Percentiles rank a stretch among this genome's conserved stretches.
Evolutionary conservation across 2,113 vertebrate species (phyloP).

Genomic region (Gorilla gorilla): DNA sequence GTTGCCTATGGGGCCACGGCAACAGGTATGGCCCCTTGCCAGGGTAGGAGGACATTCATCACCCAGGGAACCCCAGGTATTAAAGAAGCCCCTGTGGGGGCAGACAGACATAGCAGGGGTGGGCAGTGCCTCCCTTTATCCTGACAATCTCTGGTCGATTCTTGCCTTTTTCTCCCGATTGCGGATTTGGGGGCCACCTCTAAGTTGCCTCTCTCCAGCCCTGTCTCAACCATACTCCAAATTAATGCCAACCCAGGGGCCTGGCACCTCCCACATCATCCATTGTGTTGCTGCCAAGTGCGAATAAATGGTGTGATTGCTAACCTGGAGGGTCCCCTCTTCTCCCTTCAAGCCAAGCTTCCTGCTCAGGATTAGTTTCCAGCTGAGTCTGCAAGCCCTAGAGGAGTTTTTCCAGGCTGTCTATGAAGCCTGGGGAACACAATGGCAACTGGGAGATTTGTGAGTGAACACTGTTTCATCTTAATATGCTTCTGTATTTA

Average conservation of each 20-base stretch:
- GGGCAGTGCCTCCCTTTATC: not conserved
- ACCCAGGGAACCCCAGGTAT: not conserved
- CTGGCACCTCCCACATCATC: too few species aligned
- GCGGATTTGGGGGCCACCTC: too few species aligned
- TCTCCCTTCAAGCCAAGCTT: not conserved
- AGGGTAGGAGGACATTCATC: not conserved
- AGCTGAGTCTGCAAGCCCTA: not conserved
- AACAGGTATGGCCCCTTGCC: not conserved
- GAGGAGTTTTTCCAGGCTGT: not conserved
- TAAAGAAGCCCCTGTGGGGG: rapidly evolving
- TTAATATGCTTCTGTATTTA: constrained; percentile 8
- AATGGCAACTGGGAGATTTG: not conserved
- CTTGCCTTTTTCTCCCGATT: too few species aligned
- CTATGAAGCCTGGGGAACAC: not conserved
- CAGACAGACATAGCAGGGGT: not conserved
- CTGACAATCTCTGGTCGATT: not conserved
- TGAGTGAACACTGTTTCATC: not conserved
- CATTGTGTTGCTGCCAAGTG: not conserved
- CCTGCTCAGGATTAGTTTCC: not conserved
- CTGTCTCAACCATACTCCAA: not conserved
- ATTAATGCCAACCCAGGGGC: constrained; percentile 16
- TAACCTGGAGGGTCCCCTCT: not conserved
- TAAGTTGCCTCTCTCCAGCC: too few species aligned
- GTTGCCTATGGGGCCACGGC: not conserved
- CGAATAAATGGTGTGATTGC: not conserved